These are phyloP conservation scores for Selene dorsalis DNA, from an alignment of 2,797 vertebrate species.

Conservation along the genomic window DNA sequence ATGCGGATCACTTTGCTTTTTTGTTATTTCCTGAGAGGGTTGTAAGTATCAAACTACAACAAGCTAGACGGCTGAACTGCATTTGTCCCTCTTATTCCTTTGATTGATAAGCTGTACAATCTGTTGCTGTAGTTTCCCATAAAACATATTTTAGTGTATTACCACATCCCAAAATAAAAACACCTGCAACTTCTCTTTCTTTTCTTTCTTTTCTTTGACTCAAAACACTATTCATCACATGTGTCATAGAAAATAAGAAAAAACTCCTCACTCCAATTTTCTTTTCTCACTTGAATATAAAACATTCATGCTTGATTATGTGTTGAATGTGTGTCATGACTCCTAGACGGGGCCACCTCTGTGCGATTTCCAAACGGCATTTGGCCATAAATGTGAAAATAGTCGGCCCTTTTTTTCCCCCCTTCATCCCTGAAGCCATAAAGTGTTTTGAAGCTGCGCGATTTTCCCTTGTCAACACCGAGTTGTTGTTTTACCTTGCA, in stretches of 20 bases:
- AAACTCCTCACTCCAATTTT: constrained; percentile 5
- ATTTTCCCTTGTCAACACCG: constrained; percentile 49
- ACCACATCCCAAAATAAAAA: constrained; percentile 45
- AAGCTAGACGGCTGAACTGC: neutral
- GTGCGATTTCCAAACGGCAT: constrained; percentile 30
- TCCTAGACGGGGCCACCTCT: constrained; percentile 27
- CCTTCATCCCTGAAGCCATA: constrained; percentile 48
- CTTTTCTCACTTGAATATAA: constrained; percentile 37
- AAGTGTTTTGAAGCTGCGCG: constrained; percentile 49
- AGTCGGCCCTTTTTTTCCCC: constrained; percentile 18
- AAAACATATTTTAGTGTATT: constrained; percentile 31
- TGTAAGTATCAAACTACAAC: constrained; percentile 30
- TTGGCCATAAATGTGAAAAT: constrained; percentile 39
- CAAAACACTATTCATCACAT: constrained; percentile 28
- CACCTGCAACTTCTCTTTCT: constrained; percentile 42
- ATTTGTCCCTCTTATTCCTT: constrained; percentile 12
- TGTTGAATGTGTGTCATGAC: constrained; percentile 34
- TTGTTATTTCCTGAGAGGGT: constrained; percentile 43
- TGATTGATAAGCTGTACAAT: constrained; percentile 38
- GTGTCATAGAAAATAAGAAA: constrained; percentile 3
- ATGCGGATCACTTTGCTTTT: constrained; percentile 22
- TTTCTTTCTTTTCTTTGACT: constrained; percentile 18
- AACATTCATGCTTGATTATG: constrained; percentile 49
- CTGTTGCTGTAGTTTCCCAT: constrained; percentile 26
- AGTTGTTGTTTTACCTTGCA: constrained; percentile 50